These are phyloP conservation scores for Lochmaea capreae DNA, from an alignment of 2,888 invertebrate species.

Conservation along the genomic window DNA sequence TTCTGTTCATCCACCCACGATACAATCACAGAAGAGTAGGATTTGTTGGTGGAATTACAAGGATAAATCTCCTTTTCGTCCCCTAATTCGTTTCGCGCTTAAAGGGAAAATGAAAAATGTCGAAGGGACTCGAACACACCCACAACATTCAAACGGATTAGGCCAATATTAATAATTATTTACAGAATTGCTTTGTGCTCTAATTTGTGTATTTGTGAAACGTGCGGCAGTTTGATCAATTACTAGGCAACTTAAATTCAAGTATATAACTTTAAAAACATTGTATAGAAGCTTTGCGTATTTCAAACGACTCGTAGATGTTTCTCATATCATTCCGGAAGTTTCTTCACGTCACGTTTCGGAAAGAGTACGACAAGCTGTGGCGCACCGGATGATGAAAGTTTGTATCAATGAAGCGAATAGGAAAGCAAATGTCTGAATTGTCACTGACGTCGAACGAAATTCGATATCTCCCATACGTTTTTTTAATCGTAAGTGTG, in stretches of 20 bases:
- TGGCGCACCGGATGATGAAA: constrained; percentile 16
- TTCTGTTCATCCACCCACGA: neutral
- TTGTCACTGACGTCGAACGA: neutral
- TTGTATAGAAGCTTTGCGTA: too few relatives aligned
- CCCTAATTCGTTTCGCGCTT: constrained; percentile 9
- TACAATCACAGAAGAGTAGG: constrained; percentile 12
- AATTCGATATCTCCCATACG: neutral
- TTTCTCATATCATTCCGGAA: constrained; percentile 13
- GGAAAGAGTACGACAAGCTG: constrained; percentile 12
- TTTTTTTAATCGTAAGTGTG: neutral
- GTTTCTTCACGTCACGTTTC: constrained; percentile 6
- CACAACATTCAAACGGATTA: neutral
- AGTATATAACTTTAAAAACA: too few relatives aligned
- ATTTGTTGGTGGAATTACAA: constrained; percentile 12
- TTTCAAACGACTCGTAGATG: neutral
- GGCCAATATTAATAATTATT: neutral
- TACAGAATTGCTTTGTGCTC: neutral
- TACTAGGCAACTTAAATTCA: too few relatives aligned
- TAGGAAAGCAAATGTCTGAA: constrained; percentile 16
- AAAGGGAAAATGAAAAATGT: neutral
- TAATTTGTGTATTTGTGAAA: too few relatives aligned
- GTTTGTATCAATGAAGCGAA: constrained; percentile 4
- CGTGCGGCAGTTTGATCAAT: too few relatives aligned
- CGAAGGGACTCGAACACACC: neutral
- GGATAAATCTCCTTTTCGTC: constrained; percentile 18